Conservation (phyloP, 2,797 vertebrate genomes). For the Paedocypris micromegethes region DNA sequence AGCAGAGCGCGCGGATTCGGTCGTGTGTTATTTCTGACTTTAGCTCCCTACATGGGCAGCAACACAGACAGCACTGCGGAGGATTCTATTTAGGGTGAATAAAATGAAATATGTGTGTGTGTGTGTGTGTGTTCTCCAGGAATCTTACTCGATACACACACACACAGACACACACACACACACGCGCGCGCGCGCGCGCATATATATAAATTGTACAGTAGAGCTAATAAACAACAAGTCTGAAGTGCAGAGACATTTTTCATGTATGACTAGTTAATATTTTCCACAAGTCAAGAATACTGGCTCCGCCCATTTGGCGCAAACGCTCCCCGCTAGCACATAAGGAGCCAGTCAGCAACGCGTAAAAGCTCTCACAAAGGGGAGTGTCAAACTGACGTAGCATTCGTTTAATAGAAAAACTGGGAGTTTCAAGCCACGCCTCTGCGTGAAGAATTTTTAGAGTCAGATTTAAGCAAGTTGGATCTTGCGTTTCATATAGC, state of each 20-base stretch:
- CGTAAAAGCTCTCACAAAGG: conserved; percentile 18
- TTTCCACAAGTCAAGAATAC: conserved; percentile 21
- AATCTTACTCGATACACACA: too few relatives aligned
- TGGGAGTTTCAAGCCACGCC: conserved; percentile 63
- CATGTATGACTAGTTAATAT: conserved; percentile 4
- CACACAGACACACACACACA: too few relatives aligned
- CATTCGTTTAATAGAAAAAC: conserved; percentile 39
- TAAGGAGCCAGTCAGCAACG: conserved; percentile 38
- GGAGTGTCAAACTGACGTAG: conserved; percentile 51
- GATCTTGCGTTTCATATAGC: conserved; percentile 13
- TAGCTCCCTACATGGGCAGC: background rate
- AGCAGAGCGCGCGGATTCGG: background rate
- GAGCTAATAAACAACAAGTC: too few relatives aligned
- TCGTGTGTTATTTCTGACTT: background rate
- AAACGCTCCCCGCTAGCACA: conserved; percentile 37
- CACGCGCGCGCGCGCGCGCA: too few relatives aligned
- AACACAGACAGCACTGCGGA: background rate
- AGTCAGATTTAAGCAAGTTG: conserved; percentile 48
- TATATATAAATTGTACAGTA: too few relatives aligned
- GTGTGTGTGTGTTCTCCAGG: too few relatives aligned
- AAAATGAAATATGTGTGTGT: too few relatives aligned
- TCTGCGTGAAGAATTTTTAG: conserved; percentile 54
- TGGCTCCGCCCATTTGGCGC: conserved; percentile 49
- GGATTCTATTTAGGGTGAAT: too few relatives aligned
- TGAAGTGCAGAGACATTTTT: conserved; percentile 3